Evolutionary conservation across 2,888 invertebrate genomes (phyloP).

Genomic region (Nematopogon swammerdamellus): DNA sequence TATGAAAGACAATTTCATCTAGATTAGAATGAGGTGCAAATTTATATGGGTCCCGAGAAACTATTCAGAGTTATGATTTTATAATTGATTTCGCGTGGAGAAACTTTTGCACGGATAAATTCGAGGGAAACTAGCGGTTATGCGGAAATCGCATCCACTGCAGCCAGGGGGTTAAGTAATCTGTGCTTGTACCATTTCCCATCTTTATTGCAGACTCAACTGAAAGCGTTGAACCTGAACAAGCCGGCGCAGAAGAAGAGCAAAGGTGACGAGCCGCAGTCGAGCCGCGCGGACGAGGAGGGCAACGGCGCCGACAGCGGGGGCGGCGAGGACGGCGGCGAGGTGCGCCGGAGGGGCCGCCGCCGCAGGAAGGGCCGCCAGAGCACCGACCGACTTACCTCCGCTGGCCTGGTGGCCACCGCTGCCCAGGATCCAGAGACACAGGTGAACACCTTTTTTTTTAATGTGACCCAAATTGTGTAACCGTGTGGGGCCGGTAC

Average conservation of each 20-base stretch:
- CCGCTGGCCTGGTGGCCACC: slow-evolving; percentile 45
- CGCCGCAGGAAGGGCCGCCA: slow-evolving; percentile 53
- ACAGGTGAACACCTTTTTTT: slow-evolving; percentile 55
- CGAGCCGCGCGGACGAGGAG: slow-evolving; percentile 30
- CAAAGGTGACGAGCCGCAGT: slow-evolving; percentile 33
- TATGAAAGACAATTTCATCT: no score
- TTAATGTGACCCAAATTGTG: no score
- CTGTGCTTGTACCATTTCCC: no score
- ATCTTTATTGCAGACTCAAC: slow-evolving; percentile 40
- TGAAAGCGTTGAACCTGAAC: slow-evolving; percentile 38
- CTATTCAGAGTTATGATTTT: no score
- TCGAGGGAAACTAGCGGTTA: no score
- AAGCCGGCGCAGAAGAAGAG: slow-evolving; percentile 27
- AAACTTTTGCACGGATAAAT: no score
- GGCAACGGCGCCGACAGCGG: slow-evolving; percentile 28
- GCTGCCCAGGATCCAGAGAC: slow-evolving; percentile 67
- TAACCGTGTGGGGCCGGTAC: no score
- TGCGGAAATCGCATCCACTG: no score
- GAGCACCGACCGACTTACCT: slow-evolving; percentile 45
- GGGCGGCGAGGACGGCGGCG: slow-evolving; percentile 19
- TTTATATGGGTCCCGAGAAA: no score
- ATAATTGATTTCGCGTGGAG: no score
- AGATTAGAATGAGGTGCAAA: no score
- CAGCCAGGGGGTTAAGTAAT: no score
- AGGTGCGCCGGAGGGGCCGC: slow-evolving; percentile 54